phyloP scores from a whole-genome alignment of 2,888 invertebrate species.

The Morinoia aosen region DNA sequence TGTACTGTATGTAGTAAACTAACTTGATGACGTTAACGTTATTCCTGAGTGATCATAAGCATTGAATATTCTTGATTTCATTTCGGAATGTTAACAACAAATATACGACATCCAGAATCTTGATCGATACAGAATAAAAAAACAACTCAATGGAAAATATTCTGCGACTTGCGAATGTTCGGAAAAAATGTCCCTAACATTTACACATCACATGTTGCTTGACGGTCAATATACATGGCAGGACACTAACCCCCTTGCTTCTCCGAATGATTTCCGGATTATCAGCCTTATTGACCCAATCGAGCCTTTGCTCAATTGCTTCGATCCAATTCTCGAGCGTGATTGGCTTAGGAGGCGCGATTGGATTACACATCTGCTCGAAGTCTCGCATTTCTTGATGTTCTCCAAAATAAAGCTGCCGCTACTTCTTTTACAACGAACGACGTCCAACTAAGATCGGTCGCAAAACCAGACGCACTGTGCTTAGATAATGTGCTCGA shows the following conservation, averaged over 20 bases:
- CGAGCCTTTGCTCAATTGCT: slow-evolving; percentile 44
- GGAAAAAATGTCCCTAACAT: not conserved
- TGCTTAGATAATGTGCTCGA: not conserved
- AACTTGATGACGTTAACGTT: no score
- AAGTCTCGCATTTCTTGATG: not conserved
- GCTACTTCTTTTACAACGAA: not conserved
- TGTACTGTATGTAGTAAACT: no score
- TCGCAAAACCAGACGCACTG: not conserved
- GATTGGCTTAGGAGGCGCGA: slow-evolving; percentile 23
- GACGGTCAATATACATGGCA: not conserved
- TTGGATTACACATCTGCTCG: slow-evolving; percentile 33
- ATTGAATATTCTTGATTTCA: no score
- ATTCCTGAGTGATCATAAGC: no score
- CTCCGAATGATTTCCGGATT: slow-evolving; percentile 25
- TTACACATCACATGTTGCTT: not conserved
- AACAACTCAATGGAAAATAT: no score
- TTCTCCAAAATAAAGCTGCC: not conserved
- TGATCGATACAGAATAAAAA: no score
- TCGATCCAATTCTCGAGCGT: slow-evolving; percentile 19
- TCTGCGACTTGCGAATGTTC: no score
- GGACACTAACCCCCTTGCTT: slow-evolving; percentile 7
- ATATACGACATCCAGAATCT: no score
- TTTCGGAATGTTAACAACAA: no score
- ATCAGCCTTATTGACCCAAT: slow-evolving; percentile 34
- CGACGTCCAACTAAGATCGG: not conserved